phyloP scores from a whole-genome alignment of 2,888 invertebrate species.

The Callinectes sapidus region DNA sequence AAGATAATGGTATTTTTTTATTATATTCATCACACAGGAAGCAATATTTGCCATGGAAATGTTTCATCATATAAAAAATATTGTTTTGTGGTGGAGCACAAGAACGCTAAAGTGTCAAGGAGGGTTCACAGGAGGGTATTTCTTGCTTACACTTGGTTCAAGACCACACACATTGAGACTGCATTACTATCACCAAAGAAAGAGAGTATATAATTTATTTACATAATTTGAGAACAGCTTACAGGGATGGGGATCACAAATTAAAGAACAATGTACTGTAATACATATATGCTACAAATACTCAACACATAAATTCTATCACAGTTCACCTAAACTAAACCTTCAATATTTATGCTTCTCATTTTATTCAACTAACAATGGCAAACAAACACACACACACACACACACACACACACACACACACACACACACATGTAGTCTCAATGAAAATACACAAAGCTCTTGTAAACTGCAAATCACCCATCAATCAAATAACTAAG shows the following conservation, averaged over 20 bases:
- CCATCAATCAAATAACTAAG: conserved; percentile 19
- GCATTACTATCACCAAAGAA: conserved; percentile 3
- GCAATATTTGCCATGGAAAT: not conserved
- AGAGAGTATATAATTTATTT: not conserved
- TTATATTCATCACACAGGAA: not conserved
- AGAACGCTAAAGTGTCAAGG: not conserved
- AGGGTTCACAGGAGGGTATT: not conserved
- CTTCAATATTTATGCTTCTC: no score
- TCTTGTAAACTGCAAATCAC: not conserved
- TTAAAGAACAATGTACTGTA: conserved; percentile 8
- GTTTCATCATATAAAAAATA: not conserved
- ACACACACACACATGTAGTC: conserved; percentile 16
- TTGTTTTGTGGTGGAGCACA: not conserved
- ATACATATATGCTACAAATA: not conserved
- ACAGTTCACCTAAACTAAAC: not conserved
- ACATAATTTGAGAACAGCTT: not conserved
- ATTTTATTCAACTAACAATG: not conserved
- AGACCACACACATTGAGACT: not conserved
- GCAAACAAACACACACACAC: not conserved
- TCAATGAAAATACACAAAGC: not conserved
- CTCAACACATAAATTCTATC: not conserved
- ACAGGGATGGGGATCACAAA: not conserved
- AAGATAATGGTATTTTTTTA: not conserved
- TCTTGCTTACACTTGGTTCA: not conserved
- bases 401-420: conserved; percentile 6